phyloP scores from a whole-genome alignment of 1,140 invertebrate species.

The Dendroctonus valens region DNA sequence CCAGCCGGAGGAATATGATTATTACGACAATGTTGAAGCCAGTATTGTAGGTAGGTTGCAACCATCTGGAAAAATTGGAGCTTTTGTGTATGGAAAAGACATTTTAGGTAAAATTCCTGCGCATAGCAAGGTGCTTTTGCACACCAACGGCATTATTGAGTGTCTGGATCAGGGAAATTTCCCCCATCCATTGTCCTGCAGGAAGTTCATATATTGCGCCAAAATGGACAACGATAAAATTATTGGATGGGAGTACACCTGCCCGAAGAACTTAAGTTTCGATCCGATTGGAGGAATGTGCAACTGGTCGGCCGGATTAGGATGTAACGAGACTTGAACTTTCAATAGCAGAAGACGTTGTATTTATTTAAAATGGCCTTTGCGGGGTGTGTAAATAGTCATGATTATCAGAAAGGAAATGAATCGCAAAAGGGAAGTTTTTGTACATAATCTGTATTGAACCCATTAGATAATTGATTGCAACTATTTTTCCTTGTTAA shows the following conservation, averaged over 20 bases:
- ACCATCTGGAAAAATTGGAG: background rate
- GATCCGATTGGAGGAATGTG: constrained; percentile 87
- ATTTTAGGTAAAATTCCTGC: constrained; percentile 48
- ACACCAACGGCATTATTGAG: constrained; percentile 64
- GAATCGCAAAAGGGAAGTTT: too few species aligned
- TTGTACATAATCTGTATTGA: too few species aligned
- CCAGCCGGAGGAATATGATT: constrained; percentile 56
- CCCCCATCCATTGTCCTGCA: constrained; percentile 82
- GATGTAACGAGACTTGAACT: constrained; percentile 57
- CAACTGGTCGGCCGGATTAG: constrained; percentile 78
- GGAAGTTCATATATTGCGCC: constrained; percentile 85
- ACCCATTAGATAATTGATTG: too few species aligned
- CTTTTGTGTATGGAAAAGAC: background rate
- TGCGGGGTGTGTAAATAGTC: too few species aligned
- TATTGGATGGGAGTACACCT: constrained; percentile 83
- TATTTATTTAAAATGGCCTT: too few species aligned
- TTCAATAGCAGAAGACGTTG: background rate
- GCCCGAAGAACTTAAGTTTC: constrained; percentile 78
- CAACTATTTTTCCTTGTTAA: too few species aligned
- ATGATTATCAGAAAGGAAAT: too few species aligned
- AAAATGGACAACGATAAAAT: constrained; percentile 73
- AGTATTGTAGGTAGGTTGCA: constrained; percentile 19
- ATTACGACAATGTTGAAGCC: constrained; percentile 56
- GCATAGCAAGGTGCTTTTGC: constrained; percentile 51
- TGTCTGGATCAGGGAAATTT: constrained; percentile 86